Percentiles rank a stretch among this genome's conserved stretches.
These are phyloP conservation scores for Serripes groenlandicus DNA, from an alignment of 2,888 invertebrate genomes.

Conservation along the genomic window DNA sequence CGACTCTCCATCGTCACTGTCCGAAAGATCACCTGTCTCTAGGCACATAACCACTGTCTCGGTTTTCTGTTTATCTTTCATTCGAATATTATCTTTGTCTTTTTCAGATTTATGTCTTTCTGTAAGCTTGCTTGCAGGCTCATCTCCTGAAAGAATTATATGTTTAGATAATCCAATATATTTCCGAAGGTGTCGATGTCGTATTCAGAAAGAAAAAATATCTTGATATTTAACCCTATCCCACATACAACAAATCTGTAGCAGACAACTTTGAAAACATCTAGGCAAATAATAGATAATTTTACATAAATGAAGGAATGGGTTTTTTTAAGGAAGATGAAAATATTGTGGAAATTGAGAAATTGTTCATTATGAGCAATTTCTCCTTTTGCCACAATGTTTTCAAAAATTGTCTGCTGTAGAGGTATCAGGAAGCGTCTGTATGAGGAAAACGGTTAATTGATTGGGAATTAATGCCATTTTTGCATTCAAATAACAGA, in stretches of 20 bases:
- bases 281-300: neutral
- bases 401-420: no score
- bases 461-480: no score
- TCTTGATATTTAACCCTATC: neutral
- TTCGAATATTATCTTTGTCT: conserved; percentile 52
- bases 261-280: neutral
- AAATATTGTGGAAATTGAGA: no score
- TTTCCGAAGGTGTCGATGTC: neutral
- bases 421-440: no score
- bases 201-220: neutral
- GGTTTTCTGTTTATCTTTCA: conserved; percentile 46
- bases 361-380: no score
- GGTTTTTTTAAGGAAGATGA: neutral
- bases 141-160: conserved; percentile 19
- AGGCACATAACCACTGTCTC: conserved; percentile 12
- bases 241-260: neutral
- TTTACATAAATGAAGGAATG: neutral
- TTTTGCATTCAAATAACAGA: no score
- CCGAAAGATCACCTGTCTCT: conserved; percentile 1
- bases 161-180: neutral
- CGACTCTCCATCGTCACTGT: neutral
- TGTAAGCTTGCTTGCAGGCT: conserved; percentile 10
- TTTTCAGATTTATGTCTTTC: conserved; percentile 56
- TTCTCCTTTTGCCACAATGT: no score
- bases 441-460: no score